Conservation (phyloP, 2,797 vertebrate species). For the Alca torda region DNA sequence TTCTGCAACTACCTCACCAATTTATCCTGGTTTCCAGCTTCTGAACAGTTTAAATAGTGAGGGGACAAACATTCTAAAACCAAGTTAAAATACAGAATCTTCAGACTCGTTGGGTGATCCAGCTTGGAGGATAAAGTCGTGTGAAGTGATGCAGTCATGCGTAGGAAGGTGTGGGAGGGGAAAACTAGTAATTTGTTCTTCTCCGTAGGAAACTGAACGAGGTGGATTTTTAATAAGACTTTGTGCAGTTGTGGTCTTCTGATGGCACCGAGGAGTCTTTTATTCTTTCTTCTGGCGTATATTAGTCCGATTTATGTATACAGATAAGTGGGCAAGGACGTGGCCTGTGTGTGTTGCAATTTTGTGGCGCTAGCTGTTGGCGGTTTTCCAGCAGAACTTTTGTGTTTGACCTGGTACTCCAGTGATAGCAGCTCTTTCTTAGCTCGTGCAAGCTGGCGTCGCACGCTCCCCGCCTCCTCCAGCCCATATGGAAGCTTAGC, state of each 20-base stretch:
- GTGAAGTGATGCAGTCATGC: not conserved
- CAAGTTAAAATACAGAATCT: not conserved
- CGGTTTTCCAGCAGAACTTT: not conserved
- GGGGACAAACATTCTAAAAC: not conserved
- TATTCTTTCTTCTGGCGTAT: not conserved
- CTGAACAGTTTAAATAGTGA: not conserved
- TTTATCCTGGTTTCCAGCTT: not conserved
- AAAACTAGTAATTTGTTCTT: not conserved
- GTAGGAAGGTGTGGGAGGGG: not conserved
- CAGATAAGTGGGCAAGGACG: not conserved
- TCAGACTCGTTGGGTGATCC: not conserved
- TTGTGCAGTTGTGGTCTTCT: not conserved
- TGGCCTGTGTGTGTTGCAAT: not conserved
- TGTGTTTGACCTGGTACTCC: not conserved
- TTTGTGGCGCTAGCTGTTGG: not conserved
- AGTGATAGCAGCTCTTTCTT: not conserved
- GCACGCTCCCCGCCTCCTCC: accelerated
- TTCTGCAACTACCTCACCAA: not conserved
- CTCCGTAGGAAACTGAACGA: not conserved
- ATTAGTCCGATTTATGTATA: not conserved
- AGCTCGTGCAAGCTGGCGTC: not conserved
- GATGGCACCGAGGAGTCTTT: not conserved
- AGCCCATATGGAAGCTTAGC: not conserved
- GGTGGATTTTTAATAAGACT: not conserved
- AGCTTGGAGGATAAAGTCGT: not conserved